These are phyloP conservation scores for Himalopsyche anomala DNA, from an alignment of 2,888 invertebrate genomes.

Conservation along the genomic window DNA sequence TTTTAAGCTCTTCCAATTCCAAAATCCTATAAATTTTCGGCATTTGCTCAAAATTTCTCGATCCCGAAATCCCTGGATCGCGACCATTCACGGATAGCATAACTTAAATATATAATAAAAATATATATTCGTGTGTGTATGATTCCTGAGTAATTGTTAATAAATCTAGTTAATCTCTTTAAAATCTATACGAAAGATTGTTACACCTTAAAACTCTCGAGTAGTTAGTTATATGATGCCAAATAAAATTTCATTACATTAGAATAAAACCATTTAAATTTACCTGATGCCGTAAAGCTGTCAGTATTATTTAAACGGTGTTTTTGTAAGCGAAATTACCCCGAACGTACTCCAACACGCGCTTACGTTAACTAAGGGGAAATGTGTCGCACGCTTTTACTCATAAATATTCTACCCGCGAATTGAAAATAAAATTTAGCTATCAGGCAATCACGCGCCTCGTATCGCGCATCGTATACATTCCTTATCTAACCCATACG, in stretches of 20 bases:
- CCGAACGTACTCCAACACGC: background rate
- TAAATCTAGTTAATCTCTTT: too few relatives aligned
- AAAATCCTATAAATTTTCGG: too few relatives aligned
- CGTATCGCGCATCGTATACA: background rate
- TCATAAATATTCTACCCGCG: conserved; percentile 23
- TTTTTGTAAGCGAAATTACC: background rate
- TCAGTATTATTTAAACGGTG: background rate
- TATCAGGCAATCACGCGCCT: background rate
- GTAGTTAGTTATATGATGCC: background rate
- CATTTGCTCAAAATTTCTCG: too few relatives aligned
- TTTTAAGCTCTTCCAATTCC: too few relatives aligned
- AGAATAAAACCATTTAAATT: background rate
- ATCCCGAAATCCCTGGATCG: too few relatives aligned
- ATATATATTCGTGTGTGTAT: too few relatives aligned
- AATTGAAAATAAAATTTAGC: conserved; percentile 23
- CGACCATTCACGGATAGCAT: too few relatives aligned
- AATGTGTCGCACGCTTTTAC: background rate
- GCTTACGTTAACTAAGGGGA: background rate
- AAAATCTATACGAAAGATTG: background rate
- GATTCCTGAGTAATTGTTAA: too few relatives aligned
- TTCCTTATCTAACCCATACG: background rate
- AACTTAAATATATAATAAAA: too few relatives aligned
- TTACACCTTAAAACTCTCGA: background rate
- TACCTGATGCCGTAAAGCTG: background rate
- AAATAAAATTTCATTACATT: background rate